phyloP scores from a whole-genome alignment of 2,797 vertebrate genomes.

The Acrocephalus scirpaceus region DNA sequence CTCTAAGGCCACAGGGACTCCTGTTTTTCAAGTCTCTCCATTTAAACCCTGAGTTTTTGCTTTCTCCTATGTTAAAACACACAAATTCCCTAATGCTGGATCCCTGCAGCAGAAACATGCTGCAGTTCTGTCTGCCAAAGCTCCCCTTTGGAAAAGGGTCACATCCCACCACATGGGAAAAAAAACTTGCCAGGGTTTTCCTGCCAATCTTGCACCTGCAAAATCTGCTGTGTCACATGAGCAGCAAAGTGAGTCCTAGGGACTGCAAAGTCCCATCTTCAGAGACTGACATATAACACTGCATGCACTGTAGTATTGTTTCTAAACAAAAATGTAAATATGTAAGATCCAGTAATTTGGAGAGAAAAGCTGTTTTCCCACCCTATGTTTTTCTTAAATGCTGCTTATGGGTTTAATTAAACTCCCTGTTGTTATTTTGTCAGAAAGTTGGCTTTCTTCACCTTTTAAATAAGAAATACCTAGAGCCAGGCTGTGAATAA shows the following conservation, averaged over 20 bases:
- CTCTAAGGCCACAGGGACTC: background rate
- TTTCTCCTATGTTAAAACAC: background rate
- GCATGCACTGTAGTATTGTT: background rate
- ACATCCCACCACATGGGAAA: background rate
- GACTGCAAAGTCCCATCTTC: background rate
- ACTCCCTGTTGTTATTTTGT: conserved; percentile 2
- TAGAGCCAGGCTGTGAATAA: conserved; percentile 2
- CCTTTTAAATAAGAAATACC: conserved; percentile 32
- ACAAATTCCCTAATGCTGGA: background rate
- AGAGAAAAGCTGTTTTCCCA: background rate
- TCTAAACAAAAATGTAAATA: background rate
- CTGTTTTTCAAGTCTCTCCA: background rate
- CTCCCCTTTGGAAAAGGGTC: background rate
- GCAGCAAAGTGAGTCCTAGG: background rate
- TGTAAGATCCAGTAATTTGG: background rate
- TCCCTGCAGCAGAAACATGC: background rate
- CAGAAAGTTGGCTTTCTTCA: conserved; percentile 34
- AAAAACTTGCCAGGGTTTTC: background rate
- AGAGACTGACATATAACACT: background rate
- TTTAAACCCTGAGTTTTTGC: background rate
- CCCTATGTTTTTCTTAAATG: background rate
- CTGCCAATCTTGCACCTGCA: background rate
- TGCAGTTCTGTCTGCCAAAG: background rate
- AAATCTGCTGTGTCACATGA: background rate
- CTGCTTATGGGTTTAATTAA: conserved; percentile 38